A percentile compares a stretch with the other conserved stretches of the same genome.
Evolutionary conservation across 2,888 invertebrate species (phyloP).

Genomic region (Hemicrepidius hirtus): DNA sequence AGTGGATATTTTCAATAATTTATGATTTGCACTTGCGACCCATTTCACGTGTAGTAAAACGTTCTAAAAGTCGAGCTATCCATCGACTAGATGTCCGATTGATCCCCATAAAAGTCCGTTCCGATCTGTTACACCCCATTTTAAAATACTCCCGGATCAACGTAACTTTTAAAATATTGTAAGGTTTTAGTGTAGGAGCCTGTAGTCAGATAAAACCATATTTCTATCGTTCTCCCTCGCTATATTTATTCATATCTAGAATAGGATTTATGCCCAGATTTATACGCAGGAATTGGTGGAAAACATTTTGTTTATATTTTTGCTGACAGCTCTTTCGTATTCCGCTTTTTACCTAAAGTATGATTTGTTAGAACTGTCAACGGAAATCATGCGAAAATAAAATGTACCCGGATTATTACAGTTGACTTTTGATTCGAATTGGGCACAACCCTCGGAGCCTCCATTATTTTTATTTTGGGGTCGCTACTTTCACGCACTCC

Average conservation of each 20-base stretch:
- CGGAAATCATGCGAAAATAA: constrained; percentile 44
- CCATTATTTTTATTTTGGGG: constrained; percentile 27
- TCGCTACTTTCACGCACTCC: constrained; percentile 7
- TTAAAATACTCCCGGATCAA: constrained; percentile 41
- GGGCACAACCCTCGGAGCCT: background rate
- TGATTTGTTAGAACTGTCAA: constrained; percentile 48
- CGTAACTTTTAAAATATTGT: constrained; percentile 39
- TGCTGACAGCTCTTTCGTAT: constrained; percentile 48
- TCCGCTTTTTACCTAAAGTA: constrained; percentile 46
- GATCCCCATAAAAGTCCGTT: constrained; percentile 42
- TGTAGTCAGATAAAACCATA: constrained; percentile 30
- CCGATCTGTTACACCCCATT: constrained; percentile 43
- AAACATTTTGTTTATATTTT: constrained; percentile 50
- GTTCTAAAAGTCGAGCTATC: constrained; percentile 38
- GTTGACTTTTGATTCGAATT: constrained; percentile 43
- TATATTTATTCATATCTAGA: constrained; percentile 46
- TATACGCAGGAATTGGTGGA: constrained; percentile 43
- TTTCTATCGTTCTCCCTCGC: constrained; percentile 27
- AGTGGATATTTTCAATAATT: constrained; percentile 30
- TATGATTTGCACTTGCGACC: constrained; percentile 28
- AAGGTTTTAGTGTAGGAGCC: constrained; percentile 26
- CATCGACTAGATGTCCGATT: constrained; percentile 42
- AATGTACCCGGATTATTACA: constrained; percentile 43
- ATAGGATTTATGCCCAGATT: constrained; percentile 46
- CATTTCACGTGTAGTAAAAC: constrained; percentile 34